These are phyloP conservation scores for Cydia fagiglandana DNA, from an alignment of 1,140 invertebrate species.

Conservation along the genomic window DNA sequence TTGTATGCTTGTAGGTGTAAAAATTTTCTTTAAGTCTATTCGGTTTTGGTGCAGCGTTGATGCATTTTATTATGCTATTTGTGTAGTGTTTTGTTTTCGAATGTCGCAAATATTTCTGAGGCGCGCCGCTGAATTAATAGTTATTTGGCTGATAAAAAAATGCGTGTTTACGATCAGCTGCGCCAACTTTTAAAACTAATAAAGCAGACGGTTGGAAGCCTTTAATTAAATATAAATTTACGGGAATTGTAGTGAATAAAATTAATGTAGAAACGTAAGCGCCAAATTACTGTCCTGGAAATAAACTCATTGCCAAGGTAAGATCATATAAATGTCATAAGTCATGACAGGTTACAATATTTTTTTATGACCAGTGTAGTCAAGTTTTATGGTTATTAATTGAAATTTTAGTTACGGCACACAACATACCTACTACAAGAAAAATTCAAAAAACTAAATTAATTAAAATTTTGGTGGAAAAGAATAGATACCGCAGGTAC, in stretches of 20 bases:
- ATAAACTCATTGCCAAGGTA: too few species aligned
- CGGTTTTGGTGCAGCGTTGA: neutral
- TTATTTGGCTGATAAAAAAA: neutral
- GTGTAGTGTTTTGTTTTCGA: slow-evolving; percentile 3
- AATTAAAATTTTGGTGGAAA: too few species aligned
- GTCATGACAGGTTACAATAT: too few species aligned
- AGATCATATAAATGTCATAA: too few species aligned
- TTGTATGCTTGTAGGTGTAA: neutral
- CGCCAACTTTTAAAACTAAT: neutral
- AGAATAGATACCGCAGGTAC: too few species aligned
- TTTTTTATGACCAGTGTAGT: too few species aligned
- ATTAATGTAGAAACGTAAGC: too few species aligned
- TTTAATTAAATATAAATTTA: slow-evolving; percentile 4
- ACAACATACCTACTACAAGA: too few species aligned
- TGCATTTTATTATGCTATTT: neutral
- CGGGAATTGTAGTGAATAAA: neutral
- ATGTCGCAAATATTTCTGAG: neutral
- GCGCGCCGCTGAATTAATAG: neutral
- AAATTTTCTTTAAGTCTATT: neutral
- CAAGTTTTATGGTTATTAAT: too few species aligned
- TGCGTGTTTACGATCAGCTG: neutral
- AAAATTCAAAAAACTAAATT: too few species aligned
- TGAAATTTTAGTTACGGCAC: too few species aligned
- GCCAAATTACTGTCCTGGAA: too few species aligned
- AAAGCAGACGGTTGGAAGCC: neutral